Conservation (phyloP, 2,888 invertebrate species). For the Hetaerina titia region DNA sequence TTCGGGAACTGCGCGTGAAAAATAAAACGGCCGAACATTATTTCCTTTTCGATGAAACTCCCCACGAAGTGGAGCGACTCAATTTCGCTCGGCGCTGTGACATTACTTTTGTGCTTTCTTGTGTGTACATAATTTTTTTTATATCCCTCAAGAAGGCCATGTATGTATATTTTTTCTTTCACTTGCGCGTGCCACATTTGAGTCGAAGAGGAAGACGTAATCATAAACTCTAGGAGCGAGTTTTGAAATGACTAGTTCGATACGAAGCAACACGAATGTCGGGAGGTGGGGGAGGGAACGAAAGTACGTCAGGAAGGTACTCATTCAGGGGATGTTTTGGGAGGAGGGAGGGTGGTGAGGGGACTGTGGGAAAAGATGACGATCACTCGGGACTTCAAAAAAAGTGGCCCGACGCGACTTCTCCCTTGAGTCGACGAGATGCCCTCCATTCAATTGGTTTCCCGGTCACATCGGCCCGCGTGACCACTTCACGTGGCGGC, state of each 20-base stretch:
- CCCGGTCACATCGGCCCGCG: neutral
- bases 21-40: neutral
- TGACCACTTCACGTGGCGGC: neutral
- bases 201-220: constrained; percentile 55
- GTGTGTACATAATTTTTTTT: neutral
- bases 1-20: neutral
- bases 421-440: neutral
- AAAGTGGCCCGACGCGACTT: neutral
- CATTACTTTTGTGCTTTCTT: neutral
- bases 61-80: neutral
- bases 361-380: neutral
- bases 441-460: neutral
- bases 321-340: neutral
- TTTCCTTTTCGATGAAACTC: neutral
- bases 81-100: neutral
- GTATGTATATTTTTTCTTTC: neutral
- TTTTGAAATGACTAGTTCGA: constrained; percentile 65
- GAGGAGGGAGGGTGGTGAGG: too few relatives aligned
- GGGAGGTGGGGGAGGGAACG: neutral
- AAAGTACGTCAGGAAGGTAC: neutral
- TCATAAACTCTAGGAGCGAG: constrained; percentile 45
- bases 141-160: neutral
- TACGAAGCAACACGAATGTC: constrained; percentile 47
- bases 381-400: neutral
- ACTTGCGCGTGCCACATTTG: constrained; percentile 55